Conservation (phyloP, 1,140 invertebrate species). For the Atta texana region DNA sequence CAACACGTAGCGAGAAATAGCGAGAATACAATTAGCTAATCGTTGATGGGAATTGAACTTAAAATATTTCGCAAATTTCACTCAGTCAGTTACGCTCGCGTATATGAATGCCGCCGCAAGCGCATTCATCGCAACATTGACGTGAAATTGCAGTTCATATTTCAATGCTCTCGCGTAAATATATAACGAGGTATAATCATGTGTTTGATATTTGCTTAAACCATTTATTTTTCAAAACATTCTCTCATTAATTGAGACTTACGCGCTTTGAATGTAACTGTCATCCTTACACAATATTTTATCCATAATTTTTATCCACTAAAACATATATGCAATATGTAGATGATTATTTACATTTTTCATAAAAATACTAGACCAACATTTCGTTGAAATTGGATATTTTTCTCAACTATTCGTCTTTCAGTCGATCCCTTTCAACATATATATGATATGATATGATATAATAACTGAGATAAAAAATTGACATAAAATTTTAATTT, state of each 20-base stretch:
- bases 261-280: background rate
- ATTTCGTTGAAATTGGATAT: slow-evolving; percentile 11
- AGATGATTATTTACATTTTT: background rate
- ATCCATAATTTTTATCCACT: background rate
- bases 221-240: background rate
- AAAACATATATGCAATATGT: background rate
- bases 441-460: too few relatives aligned
- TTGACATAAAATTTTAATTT: slow-evolving; percentile 5
- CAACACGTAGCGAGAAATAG: slow-evolving; percentile 20
- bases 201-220: slow-evolving; percentile 39
- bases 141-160: slow-evolving; percentile 57
- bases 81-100: slow-evolving; percentile 8
- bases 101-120: slow-evolving; percentile 32
- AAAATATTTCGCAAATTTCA: slow-evolving; percentile 56
- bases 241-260: slow-evolving; percentile 34
- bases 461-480: background rate
- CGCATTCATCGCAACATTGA: slow-evolving; percentile 52
- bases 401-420: background rate
- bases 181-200: slow-evolving; percentile 44
- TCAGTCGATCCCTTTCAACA: background rate
- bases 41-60: slow-evolving; percentile 39
- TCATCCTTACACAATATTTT: background rate
- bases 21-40: slow-evolving; percentile 47
- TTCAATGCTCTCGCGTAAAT: slow-evolving; percentile 48
- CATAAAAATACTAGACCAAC: slow-evolving; percentile 20